Percentiles rank a stretch among this genome's conserved stretches.
These are phyloP conservation scores for Noctuana brunneofusca DNA, from an alignment of 2,888 invertebrate genomes.

Conservation along the genomic window DNA sequence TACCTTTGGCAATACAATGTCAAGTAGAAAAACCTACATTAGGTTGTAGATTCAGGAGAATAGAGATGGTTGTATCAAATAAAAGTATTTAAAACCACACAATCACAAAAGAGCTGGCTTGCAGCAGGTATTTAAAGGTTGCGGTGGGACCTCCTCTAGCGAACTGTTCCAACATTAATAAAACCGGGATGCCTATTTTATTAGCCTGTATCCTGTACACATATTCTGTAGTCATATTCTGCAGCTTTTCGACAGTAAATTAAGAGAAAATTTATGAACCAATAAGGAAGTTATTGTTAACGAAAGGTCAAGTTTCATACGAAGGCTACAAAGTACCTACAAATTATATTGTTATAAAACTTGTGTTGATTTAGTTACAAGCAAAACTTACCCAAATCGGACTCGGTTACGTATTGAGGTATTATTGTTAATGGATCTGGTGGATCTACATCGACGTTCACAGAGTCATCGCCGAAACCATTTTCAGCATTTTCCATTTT, in stretches of 20 bases:
- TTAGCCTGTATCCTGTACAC: too few relatives aligned
- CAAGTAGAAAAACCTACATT: too few relatives aligned
- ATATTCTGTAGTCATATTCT: too few relatives aligned
- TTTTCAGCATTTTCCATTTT: conserved; percentile 72
- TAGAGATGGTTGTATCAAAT: too few relatives aligned
- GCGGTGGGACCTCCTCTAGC: too few relatives aligned
- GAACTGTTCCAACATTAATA: too few relatives aligned
- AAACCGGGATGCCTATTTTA: too few relatives aligned
- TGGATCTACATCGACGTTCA: conserved; percentile 55
- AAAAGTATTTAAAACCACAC: too few relatives aligned
- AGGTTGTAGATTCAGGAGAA: too few relatives aligned
- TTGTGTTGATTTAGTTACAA: not conserved
- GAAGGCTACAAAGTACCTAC: not conserved
- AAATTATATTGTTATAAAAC: not conserved
- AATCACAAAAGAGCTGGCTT: too few relatives aligned
- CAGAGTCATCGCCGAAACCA: conserved; percentile 57
- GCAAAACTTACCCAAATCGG: conserved; percentile 67
- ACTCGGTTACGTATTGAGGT: conserved; percentile 75
- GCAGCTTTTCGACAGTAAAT: not conserved
- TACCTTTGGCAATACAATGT: too few relatives aligned
- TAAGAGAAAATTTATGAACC: not conserved
- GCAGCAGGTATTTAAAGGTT: too few relatives aligned
- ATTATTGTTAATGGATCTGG: conserved; percentile 67
- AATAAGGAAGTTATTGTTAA: not conserved
- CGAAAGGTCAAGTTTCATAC: not conserved